Evolutionary conservation across 2,113 vertebrate genomes (phyloP).

Genomic region (Thomomys bottae): DNA sequence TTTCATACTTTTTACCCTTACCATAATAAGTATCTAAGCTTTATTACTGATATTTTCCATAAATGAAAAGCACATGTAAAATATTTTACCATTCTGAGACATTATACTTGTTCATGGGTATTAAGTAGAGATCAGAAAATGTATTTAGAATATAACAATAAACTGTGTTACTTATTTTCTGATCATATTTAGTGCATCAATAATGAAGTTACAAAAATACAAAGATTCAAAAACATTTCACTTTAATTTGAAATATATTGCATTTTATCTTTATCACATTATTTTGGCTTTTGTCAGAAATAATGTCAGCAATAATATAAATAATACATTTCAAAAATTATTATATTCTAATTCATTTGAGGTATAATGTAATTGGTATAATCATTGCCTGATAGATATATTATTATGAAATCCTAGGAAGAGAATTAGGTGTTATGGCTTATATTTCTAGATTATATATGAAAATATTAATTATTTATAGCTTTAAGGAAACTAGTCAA

Average conservation of each 20-base stretch:
- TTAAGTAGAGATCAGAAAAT: neutral
- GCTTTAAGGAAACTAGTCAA: neutral
- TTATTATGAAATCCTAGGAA: neutral
- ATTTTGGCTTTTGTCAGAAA: neutral
- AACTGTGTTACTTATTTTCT: neutral
- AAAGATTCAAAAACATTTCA: neutral
- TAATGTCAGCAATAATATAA: neutral
- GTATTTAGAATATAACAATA: neutral
- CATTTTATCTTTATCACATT: neutral
- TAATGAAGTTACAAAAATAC: neutral
- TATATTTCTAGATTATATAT: neutral
- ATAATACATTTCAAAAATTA: neutral
- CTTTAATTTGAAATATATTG: neutral
- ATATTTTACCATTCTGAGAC: neutral
- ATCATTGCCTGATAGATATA: neutral
- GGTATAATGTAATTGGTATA: neutral
- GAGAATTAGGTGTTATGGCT: neutral
- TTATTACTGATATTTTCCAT: neutral
- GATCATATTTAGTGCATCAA: neutral
- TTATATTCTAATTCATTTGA: neutral
- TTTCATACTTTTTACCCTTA: neutral
- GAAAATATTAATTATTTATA: neutral
- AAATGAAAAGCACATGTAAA: neutral
- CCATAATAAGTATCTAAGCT: neutral
- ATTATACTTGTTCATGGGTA: neutral